These are phyloP conservation scores for Zenarchopterus dispar DNA, from an alignment of 2,797 vertebrate species.

Conservation along the genomic window DNA sequence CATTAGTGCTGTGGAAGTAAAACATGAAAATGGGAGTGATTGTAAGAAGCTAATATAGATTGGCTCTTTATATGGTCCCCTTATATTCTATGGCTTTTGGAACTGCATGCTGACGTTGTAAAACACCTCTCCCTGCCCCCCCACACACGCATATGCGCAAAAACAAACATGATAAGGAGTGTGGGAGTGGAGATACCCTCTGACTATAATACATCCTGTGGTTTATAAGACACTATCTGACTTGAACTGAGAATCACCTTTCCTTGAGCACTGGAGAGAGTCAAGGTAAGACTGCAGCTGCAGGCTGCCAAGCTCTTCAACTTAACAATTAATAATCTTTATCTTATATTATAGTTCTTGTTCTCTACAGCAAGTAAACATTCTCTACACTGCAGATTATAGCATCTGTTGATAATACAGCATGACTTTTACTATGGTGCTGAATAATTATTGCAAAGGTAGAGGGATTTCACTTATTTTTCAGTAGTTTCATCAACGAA, in stretches of 20 bases:
- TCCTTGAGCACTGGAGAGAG: conserved; percentile 24
- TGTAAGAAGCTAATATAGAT: conserved; percentile 29
- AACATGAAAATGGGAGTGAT: conserved; percentile 3
- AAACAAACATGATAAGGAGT: neutral
- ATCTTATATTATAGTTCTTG: conserved; percentile 1
- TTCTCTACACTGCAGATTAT: neutral
- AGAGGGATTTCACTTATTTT: neutral
- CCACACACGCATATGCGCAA: conserved; percentile 8
- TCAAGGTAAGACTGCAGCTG: conserved; percentile 61
- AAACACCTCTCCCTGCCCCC: conserved; percentile 18
- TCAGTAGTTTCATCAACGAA: neutral
- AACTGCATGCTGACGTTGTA: conserved; percentile 24
- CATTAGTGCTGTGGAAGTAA: neutral
- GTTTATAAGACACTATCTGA: conserved; percentile 45
- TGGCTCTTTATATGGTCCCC: conserved; percentile 36
- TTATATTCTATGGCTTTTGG: conserved; percentile 45
- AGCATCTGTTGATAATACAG: neutral
- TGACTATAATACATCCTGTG: conserved; percentile 37
- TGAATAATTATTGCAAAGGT: neutral
- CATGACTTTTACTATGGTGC: conserved; percentile 6
- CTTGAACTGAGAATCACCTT: conserved; percentile 39
- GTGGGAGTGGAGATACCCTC: conserved; percentile 21
- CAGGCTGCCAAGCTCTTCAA: conserved; percentile 14
- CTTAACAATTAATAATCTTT: conserved; percentile 17
- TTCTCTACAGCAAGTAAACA: conserved; percentile 4